Conservation (phyloP, 2,888 invertebrate species). For the Macrophya annulata region DNA sequence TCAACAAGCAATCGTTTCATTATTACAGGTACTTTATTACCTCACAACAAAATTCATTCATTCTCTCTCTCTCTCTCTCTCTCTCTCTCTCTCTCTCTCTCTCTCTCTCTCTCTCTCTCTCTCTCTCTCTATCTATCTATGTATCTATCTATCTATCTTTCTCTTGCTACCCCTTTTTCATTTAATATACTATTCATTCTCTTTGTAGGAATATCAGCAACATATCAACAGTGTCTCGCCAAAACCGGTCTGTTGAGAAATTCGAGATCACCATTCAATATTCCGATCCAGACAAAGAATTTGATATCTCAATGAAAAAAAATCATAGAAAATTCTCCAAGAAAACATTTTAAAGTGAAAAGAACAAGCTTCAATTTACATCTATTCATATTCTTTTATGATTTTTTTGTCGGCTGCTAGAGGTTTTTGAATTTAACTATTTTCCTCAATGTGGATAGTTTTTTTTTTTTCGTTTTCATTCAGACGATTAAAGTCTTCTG, state of each 20-base stretch:
- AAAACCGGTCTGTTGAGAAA: background rate
- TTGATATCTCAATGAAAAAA: background rate
- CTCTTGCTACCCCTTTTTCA: slow-evolving; percentile 55
- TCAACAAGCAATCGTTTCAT: slow-evolving; percentile 78
- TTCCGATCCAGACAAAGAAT: background rate
- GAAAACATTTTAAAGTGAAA: background rate
- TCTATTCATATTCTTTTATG: background rate
- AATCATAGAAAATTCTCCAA: no score
- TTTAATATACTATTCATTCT: background rate
- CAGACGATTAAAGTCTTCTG: no score
- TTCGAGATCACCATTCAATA: background rate
- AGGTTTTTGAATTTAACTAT: no score
- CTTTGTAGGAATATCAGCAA: slow-evolving; percentile 1
- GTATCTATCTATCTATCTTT: slow-evolving; percentile 58
- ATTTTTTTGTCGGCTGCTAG: background rate
- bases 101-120: slow-evolving; percentile 58
- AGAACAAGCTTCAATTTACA: background rate
- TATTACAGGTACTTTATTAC: slow-evolving; percentile 79
- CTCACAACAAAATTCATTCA: slow-evolving; percentile 66
- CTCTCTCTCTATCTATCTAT: slow-evolving; percentile 57
- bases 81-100: no score
- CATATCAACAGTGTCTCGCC: background rate
- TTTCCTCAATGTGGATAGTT: no score
- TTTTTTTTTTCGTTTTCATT: no score
- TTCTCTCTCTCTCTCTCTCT: slow-evolving; percentile 37